Evolutionary conservation across 2,113 vertebrate species (phyloP).

Genomic region (Pristiophorus japonicus): DNA sequence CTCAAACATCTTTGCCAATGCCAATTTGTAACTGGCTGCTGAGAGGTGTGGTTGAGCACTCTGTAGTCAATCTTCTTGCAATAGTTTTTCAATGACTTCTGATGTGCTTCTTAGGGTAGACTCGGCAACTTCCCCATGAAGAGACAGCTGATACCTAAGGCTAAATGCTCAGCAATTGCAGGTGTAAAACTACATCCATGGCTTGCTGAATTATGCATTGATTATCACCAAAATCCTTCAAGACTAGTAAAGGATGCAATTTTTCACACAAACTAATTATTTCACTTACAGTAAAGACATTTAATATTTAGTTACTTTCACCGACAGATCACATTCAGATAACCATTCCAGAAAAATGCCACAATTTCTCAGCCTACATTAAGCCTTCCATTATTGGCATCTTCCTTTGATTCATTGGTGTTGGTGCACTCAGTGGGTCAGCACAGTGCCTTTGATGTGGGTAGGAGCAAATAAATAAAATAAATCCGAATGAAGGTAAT

Average conservation of each 20-base stretch:
- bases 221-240: neutral
- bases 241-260: neutral
- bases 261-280: neutral
- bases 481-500: neutral
- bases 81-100: neutral
- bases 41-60: neutral
- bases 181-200: neutral
- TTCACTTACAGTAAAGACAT: neutral
- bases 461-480: neutral
- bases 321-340: neutral
- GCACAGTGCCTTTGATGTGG: neutral
- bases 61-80: neutral
- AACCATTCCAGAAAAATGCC: neutral
- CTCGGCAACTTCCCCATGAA: neutral
- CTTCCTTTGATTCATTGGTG: neutral
- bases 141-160: neutral
- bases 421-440: neutral
- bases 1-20: neutral
- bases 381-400: neutral
- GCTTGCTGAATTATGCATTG: neutral
- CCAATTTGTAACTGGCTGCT: neutral
- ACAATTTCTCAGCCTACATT: neutral
- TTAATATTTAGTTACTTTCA: neutral
- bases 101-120: neutral
- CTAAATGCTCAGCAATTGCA: neutral